Conservation (phyloP, 2,797 vertebrate genomes). For the Manis javanica region DNA sequence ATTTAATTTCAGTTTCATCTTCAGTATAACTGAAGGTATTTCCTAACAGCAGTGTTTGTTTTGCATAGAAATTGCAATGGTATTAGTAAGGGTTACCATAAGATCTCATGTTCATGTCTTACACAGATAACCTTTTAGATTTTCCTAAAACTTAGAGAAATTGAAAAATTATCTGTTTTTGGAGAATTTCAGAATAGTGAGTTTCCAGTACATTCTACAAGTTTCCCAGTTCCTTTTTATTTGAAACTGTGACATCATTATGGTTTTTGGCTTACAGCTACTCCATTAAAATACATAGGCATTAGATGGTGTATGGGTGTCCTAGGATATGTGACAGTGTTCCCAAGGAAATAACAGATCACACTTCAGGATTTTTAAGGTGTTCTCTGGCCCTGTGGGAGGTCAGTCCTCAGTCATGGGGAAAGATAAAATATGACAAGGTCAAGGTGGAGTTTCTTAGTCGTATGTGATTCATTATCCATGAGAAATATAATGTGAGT, state of each 20-base stretch:
- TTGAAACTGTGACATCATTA: neutral
- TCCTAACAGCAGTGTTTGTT: slow-evolving; percentile 7
- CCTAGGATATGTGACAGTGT: too few species aligned
- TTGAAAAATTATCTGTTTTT: slow-evolving; percentile 37
- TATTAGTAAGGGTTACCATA: neutral
- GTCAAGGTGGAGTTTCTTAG: too few species aligned
- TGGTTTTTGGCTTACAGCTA: neutral
- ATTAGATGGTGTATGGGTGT: too few species aligned
- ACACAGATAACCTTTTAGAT: neutral
- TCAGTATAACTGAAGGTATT: neutral
- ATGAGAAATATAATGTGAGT: too few species aligned
- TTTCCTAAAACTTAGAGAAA: slow-evolving; percentile 22
- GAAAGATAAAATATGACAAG: too few species aligned
- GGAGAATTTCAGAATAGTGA: slow-evolving; percentile 23
- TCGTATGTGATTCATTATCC: too few species aligned
- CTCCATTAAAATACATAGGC: neutral
- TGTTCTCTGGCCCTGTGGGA: too few species aligned
- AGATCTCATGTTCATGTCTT: neutral
- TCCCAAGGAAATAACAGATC: too few species aligned
- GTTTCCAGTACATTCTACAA: slow-evolving; percentile 20
- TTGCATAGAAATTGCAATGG: neutral
- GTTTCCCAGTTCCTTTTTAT: neutral
- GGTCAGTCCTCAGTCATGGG: too few species aligned
- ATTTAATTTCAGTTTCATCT: neutral
- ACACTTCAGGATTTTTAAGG: too few species aligned